Evolutionary conservation across 2,797 vertebrate species (phyloP).

Genomic region (Trichosurus vulpecula): DNA sequence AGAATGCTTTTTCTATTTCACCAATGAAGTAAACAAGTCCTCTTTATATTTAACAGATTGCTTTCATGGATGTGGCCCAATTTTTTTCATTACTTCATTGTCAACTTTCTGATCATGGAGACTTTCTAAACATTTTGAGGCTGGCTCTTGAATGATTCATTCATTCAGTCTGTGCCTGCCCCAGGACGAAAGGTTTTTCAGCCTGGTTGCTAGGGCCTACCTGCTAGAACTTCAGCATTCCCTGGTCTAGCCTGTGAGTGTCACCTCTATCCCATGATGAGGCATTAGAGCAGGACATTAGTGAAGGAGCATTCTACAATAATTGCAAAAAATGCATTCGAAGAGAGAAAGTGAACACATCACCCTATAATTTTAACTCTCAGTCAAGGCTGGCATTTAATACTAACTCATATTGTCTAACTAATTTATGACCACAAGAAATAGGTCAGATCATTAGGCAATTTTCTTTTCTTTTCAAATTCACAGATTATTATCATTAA

Average conservation of each 20-base stretch:
- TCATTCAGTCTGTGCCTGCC: neutral
- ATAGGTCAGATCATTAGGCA: neutral
- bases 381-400: neutral
- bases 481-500: neutral
- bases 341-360: neutral
- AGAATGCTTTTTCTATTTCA: neutral
- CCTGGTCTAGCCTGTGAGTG: neutral
- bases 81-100: neutral
- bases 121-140: neutral
- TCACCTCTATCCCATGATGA: neutral
- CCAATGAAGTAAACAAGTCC: neutral
- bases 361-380: neutral
- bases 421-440: neutral
- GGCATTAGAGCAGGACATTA: neutral
- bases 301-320: neutral
- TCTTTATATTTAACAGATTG: neutral
- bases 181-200: neutral
- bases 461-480: neutral
- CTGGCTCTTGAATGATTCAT: neutral
- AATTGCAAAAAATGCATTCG: neutral
- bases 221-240: neutral
- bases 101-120: neutral
- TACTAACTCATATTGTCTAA: neutral
- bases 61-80: neutral
- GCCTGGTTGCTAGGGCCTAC: neutral